These are phyloP conservation scores for Lasioglossum malachurum DNA, from an alignment of 2,888 invertebrate species.

Conservation along the genomic window DNA sequence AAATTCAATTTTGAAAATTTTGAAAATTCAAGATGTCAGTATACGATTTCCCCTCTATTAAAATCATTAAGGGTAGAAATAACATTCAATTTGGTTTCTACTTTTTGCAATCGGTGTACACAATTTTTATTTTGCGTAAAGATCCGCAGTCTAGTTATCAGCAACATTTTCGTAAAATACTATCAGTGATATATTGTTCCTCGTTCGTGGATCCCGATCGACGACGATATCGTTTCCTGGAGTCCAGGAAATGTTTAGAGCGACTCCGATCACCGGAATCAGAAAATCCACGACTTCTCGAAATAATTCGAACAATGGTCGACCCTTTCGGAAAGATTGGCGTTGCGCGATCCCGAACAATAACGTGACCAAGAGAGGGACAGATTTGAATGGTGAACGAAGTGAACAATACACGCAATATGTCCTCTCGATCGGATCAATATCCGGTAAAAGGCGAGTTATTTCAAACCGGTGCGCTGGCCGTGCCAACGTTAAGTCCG, in stretches of 20 bases:
- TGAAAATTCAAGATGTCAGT: too few relatives aligned
- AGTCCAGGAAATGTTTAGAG: constrained; percentile 36
- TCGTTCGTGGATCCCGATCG: constrained; percentile 15
- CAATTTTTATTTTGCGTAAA: too few relatives aligned
- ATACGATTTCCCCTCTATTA: too few relatives aligned
- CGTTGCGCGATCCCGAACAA: constrained; percentile 61
- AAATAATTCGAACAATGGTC: constrained; percentile 58
- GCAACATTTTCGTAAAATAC: background rate
- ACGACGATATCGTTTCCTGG: constrained; percentile 31
- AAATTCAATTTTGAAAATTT: too few relatives aligned
- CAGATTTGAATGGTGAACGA: constrained; percentile 70
- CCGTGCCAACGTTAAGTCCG: constrained; percentile 38
- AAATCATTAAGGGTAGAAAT: too few relatives aligned
- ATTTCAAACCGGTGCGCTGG: constrained; percentile 52
- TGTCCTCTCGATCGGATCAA: constrained; percentile 73
- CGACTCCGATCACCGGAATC: constrained; percentile 49
- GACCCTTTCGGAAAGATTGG: constrained; percentile 55
- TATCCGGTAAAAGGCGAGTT: constrained; percentile 71
- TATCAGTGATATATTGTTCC: background rate
- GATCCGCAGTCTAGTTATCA: background rate
- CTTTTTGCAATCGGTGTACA: too few relatives aligned
- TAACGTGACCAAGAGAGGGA: constrained; percentile 61
- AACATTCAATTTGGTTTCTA: too few relatives aligned
- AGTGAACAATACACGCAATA: constrained; percentile 74
- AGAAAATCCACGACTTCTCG: constrained; percentile 57